A percentile compares a stretch with the other conserved stretches of the same genome.
Evolutionary conservation across 2,113 vertebrate species (phyloP).

Genomic region (Macaca nemestrina): DNA sequence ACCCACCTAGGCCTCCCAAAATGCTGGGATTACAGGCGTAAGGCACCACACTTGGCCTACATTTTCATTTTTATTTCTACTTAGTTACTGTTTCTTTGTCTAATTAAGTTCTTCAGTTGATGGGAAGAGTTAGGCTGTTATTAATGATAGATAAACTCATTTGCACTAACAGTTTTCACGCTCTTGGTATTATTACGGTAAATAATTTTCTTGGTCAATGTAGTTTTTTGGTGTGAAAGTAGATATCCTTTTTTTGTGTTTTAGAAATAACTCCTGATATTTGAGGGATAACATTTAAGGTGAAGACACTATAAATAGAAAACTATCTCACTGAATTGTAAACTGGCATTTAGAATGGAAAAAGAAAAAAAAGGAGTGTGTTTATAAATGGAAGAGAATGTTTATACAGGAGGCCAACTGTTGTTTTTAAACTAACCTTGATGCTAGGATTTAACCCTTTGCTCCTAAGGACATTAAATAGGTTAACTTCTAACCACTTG

Average conservation of each 20-base stretch:
- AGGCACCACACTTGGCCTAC: too few species aligned
- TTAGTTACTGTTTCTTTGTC: constrained; percentile 20
- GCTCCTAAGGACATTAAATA: not conserved
- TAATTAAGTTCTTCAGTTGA: constrained; percentile 18
- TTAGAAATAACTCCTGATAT: constrained; percentile 52
- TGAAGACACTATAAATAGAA: constrained; percentile 60
- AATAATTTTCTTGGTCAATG: not conserved
- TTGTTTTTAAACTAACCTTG: constrained; percentile 65
- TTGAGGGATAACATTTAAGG: constrained; percentile 3
- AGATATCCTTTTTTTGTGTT: not conserved
- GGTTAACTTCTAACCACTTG: constrained; percentile 53
- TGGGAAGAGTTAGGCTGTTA: not conserved
- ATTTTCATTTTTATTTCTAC: constrained; percentile 30
- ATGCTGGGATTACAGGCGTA: too few species aligned
- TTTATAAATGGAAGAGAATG: constrained; percentile 50
- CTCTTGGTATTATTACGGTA: not conserved
- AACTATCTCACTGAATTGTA: constrained; percentile 44
- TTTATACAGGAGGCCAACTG: constrained; percentile 46
- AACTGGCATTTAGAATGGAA: constrained; percentile 54
- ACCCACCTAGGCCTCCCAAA: too few species aligned
- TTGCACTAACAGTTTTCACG: not conserved
- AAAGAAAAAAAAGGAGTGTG: not conserved
- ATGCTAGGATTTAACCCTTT: constrained; percentile 70
- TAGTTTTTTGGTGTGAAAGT: not conserved
- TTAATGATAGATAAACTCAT: not conserved